Percentiles rank a stretch among this genome's conserved stretches.
These are phyloP conservation scores for Lepus townsendii DNA, from an alignment of 2,797 vertebrate species.

Conservation along the genomic window DNA sequence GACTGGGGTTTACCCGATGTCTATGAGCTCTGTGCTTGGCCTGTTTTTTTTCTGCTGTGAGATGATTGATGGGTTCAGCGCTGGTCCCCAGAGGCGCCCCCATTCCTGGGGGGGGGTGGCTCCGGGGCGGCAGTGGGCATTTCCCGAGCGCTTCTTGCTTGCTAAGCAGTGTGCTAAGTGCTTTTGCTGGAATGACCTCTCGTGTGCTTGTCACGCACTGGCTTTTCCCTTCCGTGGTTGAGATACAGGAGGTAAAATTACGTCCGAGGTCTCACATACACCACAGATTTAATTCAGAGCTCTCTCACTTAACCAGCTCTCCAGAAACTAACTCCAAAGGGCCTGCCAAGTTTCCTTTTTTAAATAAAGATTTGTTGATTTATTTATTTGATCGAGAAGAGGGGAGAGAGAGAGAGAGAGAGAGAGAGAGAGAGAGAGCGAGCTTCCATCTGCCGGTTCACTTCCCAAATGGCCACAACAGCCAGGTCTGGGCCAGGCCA, in stretches of 20 bases:
- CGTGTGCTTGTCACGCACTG: not conserved
- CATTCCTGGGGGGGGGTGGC: not conserved
- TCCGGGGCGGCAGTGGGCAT: not conserved
- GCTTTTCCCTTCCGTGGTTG: not conserved
- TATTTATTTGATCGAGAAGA: no score
- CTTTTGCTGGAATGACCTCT: not conserved
- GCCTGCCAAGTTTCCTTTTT: not conserved
- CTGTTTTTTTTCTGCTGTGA: not conserved
- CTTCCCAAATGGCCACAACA: no score
- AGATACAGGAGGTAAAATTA: not conserved
- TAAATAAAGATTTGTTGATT: no score
- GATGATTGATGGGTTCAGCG: not conserved
- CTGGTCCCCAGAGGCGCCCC: not conserved
- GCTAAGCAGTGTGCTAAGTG: not conserved
- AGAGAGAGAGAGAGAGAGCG: no score
- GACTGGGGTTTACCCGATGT: no score
- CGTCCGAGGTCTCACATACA: not conserved
- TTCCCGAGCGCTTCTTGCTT: not conserved
- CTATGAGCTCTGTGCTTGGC: not conserved
- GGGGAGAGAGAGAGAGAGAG: no score
- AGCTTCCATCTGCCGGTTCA: no score
- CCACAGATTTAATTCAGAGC: not conserved
- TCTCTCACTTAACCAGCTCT: not conserved
- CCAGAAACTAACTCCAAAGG: not conserved
- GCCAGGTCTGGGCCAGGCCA: no score